Conservation (phyloP, 1,140 invertebrate species). For the Drosophila pallidifrons region DNA sequence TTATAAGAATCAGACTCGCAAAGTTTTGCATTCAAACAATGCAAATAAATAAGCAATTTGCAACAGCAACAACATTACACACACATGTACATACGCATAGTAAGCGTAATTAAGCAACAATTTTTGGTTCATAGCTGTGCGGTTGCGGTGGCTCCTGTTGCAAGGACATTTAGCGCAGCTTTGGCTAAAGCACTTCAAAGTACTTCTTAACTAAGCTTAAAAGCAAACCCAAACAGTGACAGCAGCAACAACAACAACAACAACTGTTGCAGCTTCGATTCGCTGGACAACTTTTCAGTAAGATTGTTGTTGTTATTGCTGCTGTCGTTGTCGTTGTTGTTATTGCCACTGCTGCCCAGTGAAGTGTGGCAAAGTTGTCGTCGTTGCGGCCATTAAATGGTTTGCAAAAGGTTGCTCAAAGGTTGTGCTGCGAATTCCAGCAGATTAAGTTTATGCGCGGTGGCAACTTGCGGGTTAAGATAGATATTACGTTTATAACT, state of each 20-base stretch:
- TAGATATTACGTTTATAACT: constrained; percentile 9
- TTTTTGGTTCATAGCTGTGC: constrained; percentile 35
- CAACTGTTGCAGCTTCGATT: constrained; percentile 56
- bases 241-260: background rate
- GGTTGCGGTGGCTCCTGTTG: constrained; percentile 3
- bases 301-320: constrained; percentile 34
- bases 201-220: constrained; percentile 79
- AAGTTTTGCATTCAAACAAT: constrained; percentile 35
- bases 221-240: constrained; percentile 61
- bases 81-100: constrained; percentile 28
- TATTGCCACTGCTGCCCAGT: constrained; percentile 26
- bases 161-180: constrained; percentile 61
- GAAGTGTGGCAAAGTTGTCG: constrained; percentile 60
- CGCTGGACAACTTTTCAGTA: constrained; percentile 55
- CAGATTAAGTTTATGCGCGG: constrained; percentile 33
- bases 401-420: constrained; percentile 47
- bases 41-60: constrained; percentile 77
- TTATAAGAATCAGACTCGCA: constrained; percentile 46
- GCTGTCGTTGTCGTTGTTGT: constrained; percentile 26
- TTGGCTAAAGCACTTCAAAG: constrained; percentile 69
- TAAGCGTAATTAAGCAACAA: constrained; percentile 72
- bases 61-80: constrained; percentile 36
- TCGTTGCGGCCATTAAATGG: constrained; percentile 61
- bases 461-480: constrained; percentile 26
- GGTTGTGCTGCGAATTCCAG: constrained; percentile 31